Base-by-base conservation (phyloP, 2,113 vertebrate genomes). In the Eulemur macaco region DNA sequence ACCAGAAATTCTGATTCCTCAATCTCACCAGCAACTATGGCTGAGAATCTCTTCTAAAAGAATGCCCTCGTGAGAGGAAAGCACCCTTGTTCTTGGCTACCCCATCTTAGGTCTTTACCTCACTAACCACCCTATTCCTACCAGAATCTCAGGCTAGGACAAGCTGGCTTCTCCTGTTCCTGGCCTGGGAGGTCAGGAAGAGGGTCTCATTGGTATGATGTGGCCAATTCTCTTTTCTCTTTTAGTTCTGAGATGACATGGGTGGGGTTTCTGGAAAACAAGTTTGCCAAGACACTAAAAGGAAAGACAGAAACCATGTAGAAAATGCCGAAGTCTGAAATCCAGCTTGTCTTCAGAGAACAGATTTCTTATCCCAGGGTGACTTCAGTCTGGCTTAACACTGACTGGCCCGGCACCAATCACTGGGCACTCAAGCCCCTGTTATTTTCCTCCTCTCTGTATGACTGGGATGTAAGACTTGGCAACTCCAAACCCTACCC, bases 391-490 rank as follows among this genome's bases (percentile, higher is more conserved):
- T 91, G 91, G 39, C 42, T 90, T 96, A 68, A 68, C 42, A 82
- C 37, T 58, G 58, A 66, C 84, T 94, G 23, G n/a, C 77, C 89
- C 96, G 91, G 73, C 66, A 96, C 25, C 17, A 11, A 95, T 88
- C 68, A 64, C 0, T 58, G 60, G 52, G 47, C 95, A 74, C 39
- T 92, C 21, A 42, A 93, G 89, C 21, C 89, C 89, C 68, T 88
- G 71, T 92, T 95, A 86, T 81, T 92, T 95, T 87, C 42, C 58
- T 97, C 60, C 54, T 86, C 83, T 97, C 69, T 91, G 39, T 82
- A 73, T 96, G 60, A 45, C 76, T 92, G 73, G 64, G 66, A 88
- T 81, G 13, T 56, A 37, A 85, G 71, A 63, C 34, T 95, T 94
- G 81, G 77, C 90, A 88, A 95, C 81, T 92, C 31, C 2, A 2